A percentile compares a stretch with the other conserved stretches of the same genome.
Evolutionary conservation across 2,888 invertebrate species (phyloP).

Genomic region (Herminia tarsipennalis): DNA sequence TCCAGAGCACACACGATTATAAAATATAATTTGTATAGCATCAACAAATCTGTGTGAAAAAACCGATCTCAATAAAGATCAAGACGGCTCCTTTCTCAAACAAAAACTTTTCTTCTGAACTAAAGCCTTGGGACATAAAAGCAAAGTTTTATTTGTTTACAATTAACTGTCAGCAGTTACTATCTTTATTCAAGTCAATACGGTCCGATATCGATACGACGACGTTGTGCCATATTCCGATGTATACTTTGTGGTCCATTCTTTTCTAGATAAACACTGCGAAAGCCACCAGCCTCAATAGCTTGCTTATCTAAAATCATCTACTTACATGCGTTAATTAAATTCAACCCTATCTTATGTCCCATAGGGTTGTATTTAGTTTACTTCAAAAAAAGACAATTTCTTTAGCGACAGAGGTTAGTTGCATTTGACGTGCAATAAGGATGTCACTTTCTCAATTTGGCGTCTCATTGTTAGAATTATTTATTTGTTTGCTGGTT

Average conservation of each 20-base stretch:
- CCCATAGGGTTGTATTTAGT: constrained; percentile 5
- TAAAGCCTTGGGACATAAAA: background rate
- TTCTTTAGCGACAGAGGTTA: constrained; percentile 37
- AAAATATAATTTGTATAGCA: too few relatives aligned
- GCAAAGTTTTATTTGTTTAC: constrained; percentile 5
- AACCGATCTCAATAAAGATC: too few relatives aligned
- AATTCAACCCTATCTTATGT: background rate
- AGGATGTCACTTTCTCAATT: constrained; percentile 52
- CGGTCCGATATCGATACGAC: constrained; percentile 7
- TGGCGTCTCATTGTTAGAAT: constrained; percentile 57
- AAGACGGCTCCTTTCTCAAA: background rate
- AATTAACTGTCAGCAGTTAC: background rate
- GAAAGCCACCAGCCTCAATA: constrained; percentile 14
- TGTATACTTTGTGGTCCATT: constrained; percentile 15
- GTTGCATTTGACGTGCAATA: constrained; percentile 51
- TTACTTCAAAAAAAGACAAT: constrained; percentile 10
- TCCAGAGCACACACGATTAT: too few relatives aligned
- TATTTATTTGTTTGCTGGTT: constrained; percentile 59
- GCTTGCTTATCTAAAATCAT: constrained; percentile 34
- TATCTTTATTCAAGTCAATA: constrained; percentile 20
- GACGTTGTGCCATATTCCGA: constrained; percentile 15
- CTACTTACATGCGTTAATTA: background rate
- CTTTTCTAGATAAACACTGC: constrained; percentile 28
- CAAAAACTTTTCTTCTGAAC: background rate
- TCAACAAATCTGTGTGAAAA: too few relatives aligned